Percentiles rank a stretch among this genome's conserved stretches.
phyloP scores from a whole-genome alignment of 2,113 vertebrate species.

The human (Homo sapiens) region GRCh38 chr4:156871501-156872000 shows the following conservation, averaged over 20 bases:
- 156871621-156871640: conserved; percentile 8
- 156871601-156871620: neutral
- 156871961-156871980: neutral
- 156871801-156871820: conserved; percentile 49
- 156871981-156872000: neutral
- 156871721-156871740: conserved; percentile 46
- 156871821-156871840: neutral
- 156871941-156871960: neutral
- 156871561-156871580: neutral
- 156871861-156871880: neutral
- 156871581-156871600: neutral
- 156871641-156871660: neutral
- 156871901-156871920: neutral
- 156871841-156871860: neutral
- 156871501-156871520: neutral
- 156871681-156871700: conserved; percentile 57
- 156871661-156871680: neutral
- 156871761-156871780: conserved; percentile 15
- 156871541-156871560: neutral
- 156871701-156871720: conserved; percentile 62
- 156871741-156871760: conserved; percentile 65
- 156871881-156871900: neutral
- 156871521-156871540: neutral
- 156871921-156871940: neutral
- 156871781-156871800: neutral